Conservation (phyloP, 2,888 invertebrate genomes). For the Cryptops parisi region DNA sequence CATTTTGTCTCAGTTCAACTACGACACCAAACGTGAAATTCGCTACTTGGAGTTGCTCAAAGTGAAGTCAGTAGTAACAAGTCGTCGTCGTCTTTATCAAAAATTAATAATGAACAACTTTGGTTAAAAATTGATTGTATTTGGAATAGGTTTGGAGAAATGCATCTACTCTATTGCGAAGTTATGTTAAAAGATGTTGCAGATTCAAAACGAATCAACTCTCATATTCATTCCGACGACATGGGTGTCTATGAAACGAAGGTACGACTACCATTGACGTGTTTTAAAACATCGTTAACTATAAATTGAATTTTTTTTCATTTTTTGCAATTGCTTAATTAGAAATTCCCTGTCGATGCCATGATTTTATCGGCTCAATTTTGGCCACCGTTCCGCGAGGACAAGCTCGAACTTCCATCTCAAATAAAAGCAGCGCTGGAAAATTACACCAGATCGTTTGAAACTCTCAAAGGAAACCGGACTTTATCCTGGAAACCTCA, state of each 20-base stretch:
- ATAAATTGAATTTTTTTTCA: slow-evolving; percentile 11
- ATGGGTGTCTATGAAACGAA: slow-evolving; percentile 7
- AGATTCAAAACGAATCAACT: slow-evolving; percentile 87
- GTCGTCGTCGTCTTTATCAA: not conserved
- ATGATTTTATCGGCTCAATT: slow-evolving; percentile 96
- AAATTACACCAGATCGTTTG: slow-evolving; percentile 76
- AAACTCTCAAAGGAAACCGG: slow-evolving; percentile 70
- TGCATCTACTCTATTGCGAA: slow-evolving; percentile 92
- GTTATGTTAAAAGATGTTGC: slow-evolving; percentile 97
- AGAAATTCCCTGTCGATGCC: slow-evolving; percentile 54
- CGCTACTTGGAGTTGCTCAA: slow-evolving; percentile 86
- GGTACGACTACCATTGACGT: too few species aligned
- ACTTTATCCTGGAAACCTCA: slow-evolving; percentile 89
- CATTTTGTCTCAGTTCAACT: slow-evolving; percentile 62
- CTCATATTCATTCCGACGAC: slow-evolving; percentile 31
- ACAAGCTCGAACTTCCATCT: slow-evolving; percentile 71
- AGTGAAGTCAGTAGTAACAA: slow-evolving; percentile 36
- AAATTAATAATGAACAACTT: not conserved
- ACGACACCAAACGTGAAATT: slow-evolving; percentile 79
- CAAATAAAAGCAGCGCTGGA: slow-evolving; percentile 65
- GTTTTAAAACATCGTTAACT: too few species aligned
- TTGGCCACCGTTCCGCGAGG: slow-evolving; percentile 95
- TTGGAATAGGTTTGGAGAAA: slow-evolving; percentile 65
- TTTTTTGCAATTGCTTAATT: slow-evolving; percentile 15
- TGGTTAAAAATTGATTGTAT: too few species aligned